These are phyloP conservation scores for Microtus montanus DNA, from an alignment of 2,113 vertebrate genomes.

Conservation along the genomic window DNA sequence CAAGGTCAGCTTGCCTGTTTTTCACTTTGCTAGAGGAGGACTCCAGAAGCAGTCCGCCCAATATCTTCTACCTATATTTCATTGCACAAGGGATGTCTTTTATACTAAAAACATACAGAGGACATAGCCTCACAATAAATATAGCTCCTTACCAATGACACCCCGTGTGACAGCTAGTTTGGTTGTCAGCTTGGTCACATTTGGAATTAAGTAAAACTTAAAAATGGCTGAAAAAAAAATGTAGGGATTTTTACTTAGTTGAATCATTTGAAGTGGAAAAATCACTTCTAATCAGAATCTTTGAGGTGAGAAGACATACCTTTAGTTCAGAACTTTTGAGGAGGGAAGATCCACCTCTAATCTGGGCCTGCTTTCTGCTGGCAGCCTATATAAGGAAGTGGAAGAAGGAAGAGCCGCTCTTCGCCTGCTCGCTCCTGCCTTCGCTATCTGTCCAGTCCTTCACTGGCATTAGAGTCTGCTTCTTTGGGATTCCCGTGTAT, in stretches of 20 bases:
- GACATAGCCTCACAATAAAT: slow-evolving; percentile 2
- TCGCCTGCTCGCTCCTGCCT: background rate
- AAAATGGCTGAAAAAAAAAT: background rate
- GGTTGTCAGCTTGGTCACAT: background rate
- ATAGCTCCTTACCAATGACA: background rate
- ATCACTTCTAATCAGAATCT: background rate
- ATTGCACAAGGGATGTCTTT: background rate
- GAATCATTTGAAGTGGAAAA: background rate
- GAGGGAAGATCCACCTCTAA: background rate
- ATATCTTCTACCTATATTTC: background rate
- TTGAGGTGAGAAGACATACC: background rate
- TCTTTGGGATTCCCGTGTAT: background rate
- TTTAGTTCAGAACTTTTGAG: background rate
- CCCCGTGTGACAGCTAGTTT: background rate
- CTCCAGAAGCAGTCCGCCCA: background rate
- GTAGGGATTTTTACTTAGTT: background rate
- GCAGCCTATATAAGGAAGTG: background rate
- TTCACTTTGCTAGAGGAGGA: background rate
- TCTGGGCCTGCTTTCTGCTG: background rate
- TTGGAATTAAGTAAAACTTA: background rate
- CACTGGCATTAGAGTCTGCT: background rate
- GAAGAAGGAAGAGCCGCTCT: background rate
- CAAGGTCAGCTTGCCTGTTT: background rate
- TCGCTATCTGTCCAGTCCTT: background rate
- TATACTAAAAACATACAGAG: background rate